phyloP scores from a whole-genome alignment of 2,113 vertebrate genomes.

The Megatriorchis doriae region DNA sequence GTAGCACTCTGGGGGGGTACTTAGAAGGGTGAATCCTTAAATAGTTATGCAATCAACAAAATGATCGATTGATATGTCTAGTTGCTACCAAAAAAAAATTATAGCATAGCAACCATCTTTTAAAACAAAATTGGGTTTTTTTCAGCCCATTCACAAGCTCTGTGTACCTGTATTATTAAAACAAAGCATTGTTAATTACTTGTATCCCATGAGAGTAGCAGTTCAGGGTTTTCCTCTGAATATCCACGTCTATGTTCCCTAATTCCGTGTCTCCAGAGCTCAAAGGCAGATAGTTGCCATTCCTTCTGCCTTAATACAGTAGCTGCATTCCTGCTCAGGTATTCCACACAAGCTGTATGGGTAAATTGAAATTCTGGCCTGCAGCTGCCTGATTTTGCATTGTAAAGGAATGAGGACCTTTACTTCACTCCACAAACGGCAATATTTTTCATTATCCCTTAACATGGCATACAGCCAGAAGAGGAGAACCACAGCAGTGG shows the following conservation, averaged over 20 bases:
- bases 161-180: background rate
- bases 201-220: background rate
- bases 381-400: constrained; percentile 62
- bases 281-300: constrained; percentile 22
- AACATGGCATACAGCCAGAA: background rate
- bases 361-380: constrained; percentile 68
- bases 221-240: background rate
- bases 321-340: constrained; percentile 51
- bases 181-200: background rate
- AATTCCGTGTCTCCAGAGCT: background rate
- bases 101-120: background rate
- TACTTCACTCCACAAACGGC: background rate
- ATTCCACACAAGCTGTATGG: constrained; percentile 58
- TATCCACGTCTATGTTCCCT: background rate
- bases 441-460: constrained; percentile 34
- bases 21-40: background rate
- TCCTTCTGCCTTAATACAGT: constrained; percentile 1
- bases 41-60: constrained; percentile 28
- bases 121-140: background rate
- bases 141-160: background rate
- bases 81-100: constrained; percentile 35
- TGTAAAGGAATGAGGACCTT: constrained; percentile 20
- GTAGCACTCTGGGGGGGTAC: background rate
- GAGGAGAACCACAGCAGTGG: background rate
- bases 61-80: constrained; percentile 21